phyloP scores from a whole-genome alignment of 2,888 invertebrate genomes.

The Amphipyra tragopoginis region DNA sequence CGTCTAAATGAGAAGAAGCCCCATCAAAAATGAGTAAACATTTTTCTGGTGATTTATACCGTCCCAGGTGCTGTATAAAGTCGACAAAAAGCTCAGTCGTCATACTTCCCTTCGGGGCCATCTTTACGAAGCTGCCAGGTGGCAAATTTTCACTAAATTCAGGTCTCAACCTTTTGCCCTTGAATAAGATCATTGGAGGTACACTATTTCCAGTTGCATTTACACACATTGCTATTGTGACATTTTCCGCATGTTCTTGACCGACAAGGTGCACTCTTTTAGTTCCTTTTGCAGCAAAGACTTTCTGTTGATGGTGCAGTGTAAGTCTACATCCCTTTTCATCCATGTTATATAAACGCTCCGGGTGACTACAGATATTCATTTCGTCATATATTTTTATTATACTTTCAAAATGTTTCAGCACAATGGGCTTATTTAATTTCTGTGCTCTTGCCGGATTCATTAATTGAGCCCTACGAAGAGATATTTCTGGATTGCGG shows the following conservation, averaged over 20 bases:
- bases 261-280: slow-evolving; percentile 50
- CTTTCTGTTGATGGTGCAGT: slow-evolving; percentile 43
- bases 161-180: not conserved
- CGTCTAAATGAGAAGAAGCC: not conserved
- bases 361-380: slow-evolving; percentile 38
- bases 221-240: slow-evolving; percentile 48
- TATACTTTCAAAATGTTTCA: not conserved
- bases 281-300: slow-evolving; percentile 44
- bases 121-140: not conserved
- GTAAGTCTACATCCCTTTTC: slow-evolving; percentile 46
- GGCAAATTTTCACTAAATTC: not conserved
- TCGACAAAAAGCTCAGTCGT: not conserved
- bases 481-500: slow-evolving; percentile 27
- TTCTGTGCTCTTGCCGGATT: slow-evolving; percentile 47
- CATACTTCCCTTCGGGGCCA: not conserved
- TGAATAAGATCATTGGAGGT: slow-evolving; percentile 44
- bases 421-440: slow-evolving; percentile 38
- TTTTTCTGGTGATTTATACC: not conserved
- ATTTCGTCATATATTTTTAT: slow-evolving; percentile 32
- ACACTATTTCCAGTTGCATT: slow-evolving; percentile 30
- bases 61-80: not conserved
- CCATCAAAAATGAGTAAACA: slow-evolving; percentile 1
- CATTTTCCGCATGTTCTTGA: slow-evolving; percentile 54
- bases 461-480: slow-evolving; percentile 37
- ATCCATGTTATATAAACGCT: slow-evolving; percentile 50